Conservation (phyloP, 2,888 invertebrate species). For the Allygus modestus region DNA sequence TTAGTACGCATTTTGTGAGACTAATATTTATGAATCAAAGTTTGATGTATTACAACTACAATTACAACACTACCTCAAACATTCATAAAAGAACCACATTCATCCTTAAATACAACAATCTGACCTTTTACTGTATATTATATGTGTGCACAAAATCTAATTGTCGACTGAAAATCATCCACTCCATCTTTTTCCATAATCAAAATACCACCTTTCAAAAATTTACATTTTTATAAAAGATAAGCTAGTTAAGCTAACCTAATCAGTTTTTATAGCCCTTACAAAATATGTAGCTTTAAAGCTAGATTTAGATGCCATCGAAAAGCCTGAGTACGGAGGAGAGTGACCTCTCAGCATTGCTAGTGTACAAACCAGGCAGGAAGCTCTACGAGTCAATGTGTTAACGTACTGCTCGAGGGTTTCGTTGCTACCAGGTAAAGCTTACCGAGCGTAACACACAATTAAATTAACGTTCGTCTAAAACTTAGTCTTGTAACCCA, state of each 20-base stretch:
- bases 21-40: too few relatives aligned
- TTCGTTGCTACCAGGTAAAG: not conserved
- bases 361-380: not conserved
- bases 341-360: not conserved
- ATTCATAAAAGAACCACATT: not conserved
- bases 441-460: slow-evolving; percentile 1
- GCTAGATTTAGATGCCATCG: not conserved
- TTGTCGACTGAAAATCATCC: not conserved
- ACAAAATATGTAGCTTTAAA: not conserved
- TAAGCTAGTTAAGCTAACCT: not conserved
- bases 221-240: not conserved
- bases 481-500: not conserved
- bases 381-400: not conserved
- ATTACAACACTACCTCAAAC: not conserved
- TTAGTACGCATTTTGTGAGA: too few relatives aligned
- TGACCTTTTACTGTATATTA: not conserved
- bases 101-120: not conserved
- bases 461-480: not conserved
- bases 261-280: not conserved
- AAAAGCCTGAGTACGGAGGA: not conserved
- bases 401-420: not conserved
- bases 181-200: not conserved
- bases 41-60: not conserved
- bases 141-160: not conserved
- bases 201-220: slow-evolving; percentile 20